A percentile compares a stretch with the other conserved stretches of the same genome.
Conservation (phyloP, 2,113 vertebrate species). For the Trematocara variabile region DNA sequence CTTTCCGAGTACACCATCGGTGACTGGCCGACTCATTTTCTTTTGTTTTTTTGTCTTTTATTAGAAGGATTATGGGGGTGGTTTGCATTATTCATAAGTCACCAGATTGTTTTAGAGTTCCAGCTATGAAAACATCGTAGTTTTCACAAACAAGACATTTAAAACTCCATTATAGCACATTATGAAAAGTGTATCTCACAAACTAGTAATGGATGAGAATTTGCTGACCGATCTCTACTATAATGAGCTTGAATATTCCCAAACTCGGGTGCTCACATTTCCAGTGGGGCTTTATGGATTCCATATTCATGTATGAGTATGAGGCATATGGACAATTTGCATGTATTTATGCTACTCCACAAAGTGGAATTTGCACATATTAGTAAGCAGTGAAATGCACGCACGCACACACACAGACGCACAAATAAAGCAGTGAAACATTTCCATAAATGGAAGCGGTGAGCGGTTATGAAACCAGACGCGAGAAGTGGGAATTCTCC, state of each 20-base stretch:
- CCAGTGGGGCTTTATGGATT: neutral
- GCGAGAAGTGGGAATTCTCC: conserved; percentile 42
- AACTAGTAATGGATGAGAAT: neutral
- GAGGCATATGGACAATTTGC: conserved; percentile 5
- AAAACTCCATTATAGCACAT: neutral
- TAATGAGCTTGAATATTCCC: neutral
- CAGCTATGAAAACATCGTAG: neutral
- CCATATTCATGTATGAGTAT: neutral
- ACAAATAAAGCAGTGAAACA: conserved; percentile 35
- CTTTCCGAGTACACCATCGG: neutral
- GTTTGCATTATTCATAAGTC: neutral
- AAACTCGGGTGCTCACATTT: neutral
- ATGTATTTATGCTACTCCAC: conserved; percentile 22
- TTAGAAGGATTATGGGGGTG: neutral
- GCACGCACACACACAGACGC: neutral
- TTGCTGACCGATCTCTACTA: neutral
- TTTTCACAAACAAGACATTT: neutral
- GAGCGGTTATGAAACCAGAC: conserved; percentile 52
- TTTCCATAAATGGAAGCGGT: conserved; percentile 54
- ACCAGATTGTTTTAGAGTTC: neutral
- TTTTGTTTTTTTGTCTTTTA: neutral
- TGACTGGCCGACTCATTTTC: neutral
- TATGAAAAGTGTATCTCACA: neutral
- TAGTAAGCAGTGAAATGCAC: conserved; percentile 2
- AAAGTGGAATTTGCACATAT: conserved; percentile 28